Percentiles rank a stretch among this genome's conserved stretches.
Conservation (phyloP, 1,140 invertebrate species). For the Grapholita molesta region DNA sequence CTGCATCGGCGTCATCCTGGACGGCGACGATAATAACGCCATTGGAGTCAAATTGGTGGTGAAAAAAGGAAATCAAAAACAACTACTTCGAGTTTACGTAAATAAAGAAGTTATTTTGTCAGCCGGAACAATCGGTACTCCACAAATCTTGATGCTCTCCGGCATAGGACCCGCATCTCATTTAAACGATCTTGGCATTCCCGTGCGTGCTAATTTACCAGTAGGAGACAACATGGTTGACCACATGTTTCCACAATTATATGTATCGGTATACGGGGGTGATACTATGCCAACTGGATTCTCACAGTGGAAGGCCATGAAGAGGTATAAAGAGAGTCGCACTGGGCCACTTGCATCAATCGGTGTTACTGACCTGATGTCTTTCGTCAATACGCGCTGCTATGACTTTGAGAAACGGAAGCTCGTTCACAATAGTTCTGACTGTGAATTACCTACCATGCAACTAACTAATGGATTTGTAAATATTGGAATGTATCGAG, state of each 20-base stretch:
- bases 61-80: neutral
- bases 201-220: slow-evolving; percentile 80
- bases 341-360: slow-evolving; percentile 70
- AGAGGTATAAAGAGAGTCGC: slow-evolving; percentile 30
- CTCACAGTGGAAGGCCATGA: slow-evolving; percentile 56
- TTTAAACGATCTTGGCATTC: slow-evolving; percentile 75
- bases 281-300: slow-evolving; percentile 25
- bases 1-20: slow-evolving; percentile 85
- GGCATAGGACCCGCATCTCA: slow-evolving; percentile 84
- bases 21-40: slow-evolving; percentile 80
- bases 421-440: slow-evolving; percentile 27
- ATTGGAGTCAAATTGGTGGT: neutral
- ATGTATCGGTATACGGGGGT: slow-evolving; percentile 61
- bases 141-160: slow-evolving; percentile 85
- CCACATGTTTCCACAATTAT: slow-evolving; percentile 77
- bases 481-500: slow-evolving; percentile 40
- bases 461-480: slow-evolving; percentile 36
- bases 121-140: slow-evolving; percentile 84
- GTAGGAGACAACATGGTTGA: slow-evolving; percentile 89
- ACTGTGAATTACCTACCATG: slow-evolving; percentile 42
- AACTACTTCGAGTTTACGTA: slow-evolving; percentile 39
- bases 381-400: slow-evolving; percentile 74
- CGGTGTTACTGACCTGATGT: slow-evolving; percentile 74
- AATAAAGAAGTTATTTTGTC: slow-evolving; percentile 85
- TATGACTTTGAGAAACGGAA: slow-evolving; percentile 52